Base-by-base conservation (phyloP, 2,113 vertebrate genomes). In the Pica pica region DNA sequence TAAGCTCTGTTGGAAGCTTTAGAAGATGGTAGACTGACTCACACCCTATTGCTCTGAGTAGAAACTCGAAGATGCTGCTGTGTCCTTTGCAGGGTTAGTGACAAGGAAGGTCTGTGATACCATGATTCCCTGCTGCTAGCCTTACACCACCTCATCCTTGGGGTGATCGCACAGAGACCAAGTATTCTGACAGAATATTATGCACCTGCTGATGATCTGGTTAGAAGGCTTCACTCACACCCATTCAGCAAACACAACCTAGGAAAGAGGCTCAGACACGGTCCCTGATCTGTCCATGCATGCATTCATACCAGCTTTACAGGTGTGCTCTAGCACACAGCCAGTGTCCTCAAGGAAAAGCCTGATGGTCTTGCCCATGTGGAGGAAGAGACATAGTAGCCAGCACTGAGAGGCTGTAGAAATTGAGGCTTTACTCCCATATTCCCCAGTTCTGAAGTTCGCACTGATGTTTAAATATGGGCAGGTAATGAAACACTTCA, bases 71-170 rank as follows among this genome's bases (percentile, higher is more conserved):
- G 20, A 26, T 30, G 14, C 26, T 75, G 33, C 26, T 12, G 7
- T 5, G 17, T 21, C 13, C 28, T 89, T 84, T 68, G 47, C 41
- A 90, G 46, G 26, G 8, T 13, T 39, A 44, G 23, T 21, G 14
- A 20, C 1, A 2, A 61, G 44, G 20, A 68, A 82, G 44, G 8
- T 4, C 65, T 60, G 65, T 27, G 28, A 22, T 1, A 42, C 13
- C 0, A 0, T 11, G 31, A n/a, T 60, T 68, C 35, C 13, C 12
- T 2, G 4, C 16, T 44, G 30, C 39, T 37, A 10, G 11, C 35
- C 57, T 68, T 42, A 27, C 4, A 46, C 17, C 21, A 14, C 23
- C 15, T 33, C 6, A 19, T 31, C 35, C 53, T 67, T 26, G 11
- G 7, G 14, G 18, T 50, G 50, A 85, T 30, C 11, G 3, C 15